Evolutionary conservation across 1,140 invertebrate genomes (phyloP).

Genomic region (Anastatus disparis): DNA sequence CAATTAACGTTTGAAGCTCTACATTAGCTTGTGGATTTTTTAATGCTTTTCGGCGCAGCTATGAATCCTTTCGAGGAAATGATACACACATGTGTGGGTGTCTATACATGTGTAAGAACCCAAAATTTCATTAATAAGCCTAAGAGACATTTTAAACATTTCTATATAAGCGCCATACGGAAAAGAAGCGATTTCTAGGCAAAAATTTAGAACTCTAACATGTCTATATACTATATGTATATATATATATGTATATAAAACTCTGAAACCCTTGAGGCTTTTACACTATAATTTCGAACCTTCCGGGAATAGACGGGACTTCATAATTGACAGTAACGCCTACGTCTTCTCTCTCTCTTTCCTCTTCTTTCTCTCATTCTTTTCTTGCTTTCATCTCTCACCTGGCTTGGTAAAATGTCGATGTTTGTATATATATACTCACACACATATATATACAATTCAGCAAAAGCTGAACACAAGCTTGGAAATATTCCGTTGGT

Average conservation of each 20-base stretch:
- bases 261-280: too few species aligned
- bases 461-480: constrained; percentile 36
- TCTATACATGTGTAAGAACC: background rate
- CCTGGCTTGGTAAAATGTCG: constrained; percentile 20
- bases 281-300: constrained; percentile 55
- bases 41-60: background rate
- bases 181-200: constrained; percentile 6
- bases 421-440: constrained; percentile 40
- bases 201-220: constrained; percentile 19
- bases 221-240: too few species aligned
- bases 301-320: constrained; percentile 58
- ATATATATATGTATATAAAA: too few species aligned
- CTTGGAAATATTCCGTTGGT: too few species aligned
- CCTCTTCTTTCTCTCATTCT: constrained; percentile 34
- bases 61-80: constrained; percentile 16
- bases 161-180: background rate
- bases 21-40: constrained; percentile 5
- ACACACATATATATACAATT: too few species aligned
- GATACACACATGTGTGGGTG: too few species aligned
- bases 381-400: background rate
- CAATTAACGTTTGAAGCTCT: constrained; percentile 25
- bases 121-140: background rate
- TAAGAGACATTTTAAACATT: background rate
- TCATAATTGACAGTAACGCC: constrained; percentile 59
- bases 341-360: constrained; percentile 44